phyloP scores from a whole-genome alignment of 1,140 invertebrate species.

The Psilanteris sp. region DNA sequence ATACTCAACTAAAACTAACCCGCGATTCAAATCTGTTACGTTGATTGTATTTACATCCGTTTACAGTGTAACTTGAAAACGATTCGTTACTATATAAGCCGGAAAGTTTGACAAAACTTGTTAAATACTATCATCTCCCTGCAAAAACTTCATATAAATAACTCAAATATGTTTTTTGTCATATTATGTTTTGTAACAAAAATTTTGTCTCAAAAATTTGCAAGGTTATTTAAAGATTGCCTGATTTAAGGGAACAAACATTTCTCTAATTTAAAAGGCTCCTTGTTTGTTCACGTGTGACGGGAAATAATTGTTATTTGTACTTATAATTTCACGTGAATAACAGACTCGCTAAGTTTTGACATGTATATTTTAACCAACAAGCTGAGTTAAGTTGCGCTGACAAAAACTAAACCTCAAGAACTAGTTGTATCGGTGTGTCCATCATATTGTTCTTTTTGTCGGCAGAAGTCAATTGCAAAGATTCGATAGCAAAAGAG shows the following conservation, averaged over 20 bases:
- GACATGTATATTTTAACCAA: not conserved
- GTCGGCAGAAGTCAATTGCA: constrained; percentile 25
- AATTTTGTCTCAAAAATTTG: constrained; percentile 18
- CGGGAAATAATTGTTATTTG: too few species aligned
- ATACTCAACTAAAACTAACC: not conserved
- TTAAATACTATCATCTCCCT: constrained; percentile 12
- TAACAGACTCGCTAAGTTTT: constrained; percentile 3
- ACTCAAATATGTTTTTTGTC: too few species aligned
- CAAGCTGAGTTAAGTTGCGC: not conserved
- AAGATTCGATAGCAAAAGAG: not conserved
- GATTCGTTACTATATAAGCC: not conserved
- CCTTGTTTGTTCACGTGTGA: too few species aligned
- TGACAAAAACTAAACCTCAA: not conserved
- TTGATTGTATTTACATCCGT: constrained; percentile 12
- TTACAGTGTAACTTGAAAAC: constrained; percentile 2
- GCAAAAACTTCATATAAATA: constrained; percentile 11
- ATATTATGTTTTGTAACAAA: too few species aligned
- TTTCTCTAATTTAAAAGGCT: too few species aligned
- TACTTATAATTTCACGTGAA: not conserved
- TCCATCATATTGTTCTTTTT: constrained; percentile 25
- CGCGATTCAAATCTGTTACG: not conserved
- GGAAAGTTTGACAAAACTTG: constrained; percentile 13
- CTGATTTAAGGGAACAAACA: too few species aligned
- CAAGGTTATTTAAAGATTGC: not conserved
- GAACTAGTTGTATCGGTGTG: not conserved